These are phyloP conservation scores for Cichlasoma orientale DNA, from an alignment of 2,797 vertebrate genomes.

Conservation along the genomic window DNA sequence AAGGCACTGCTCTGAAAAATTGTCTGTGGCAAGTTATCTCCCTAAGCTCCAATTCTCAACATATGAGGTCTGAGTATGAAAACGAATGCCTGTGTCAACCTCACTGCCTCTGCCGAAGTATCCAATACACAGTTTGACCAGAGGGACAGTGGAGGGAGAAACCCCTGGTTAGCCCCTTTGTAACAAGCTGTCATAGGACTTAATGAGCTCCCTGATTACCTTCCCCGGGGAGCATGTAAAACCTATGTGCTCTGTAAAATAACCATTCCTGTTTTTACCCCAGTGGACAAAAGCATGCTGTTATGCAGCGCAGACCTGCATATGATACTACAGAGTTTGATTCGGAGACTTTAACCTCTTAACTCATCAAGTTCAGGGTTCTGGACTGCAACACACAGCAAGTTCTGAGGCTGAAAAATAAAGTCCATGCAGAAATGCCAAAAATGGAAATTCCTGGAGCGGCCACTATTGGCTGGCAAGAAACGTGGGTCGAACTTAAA, in stretches of 20 bases:
- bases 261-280: conserved; percentile 61
- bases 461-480: background rate
- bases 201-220: conserved; percentile 77
- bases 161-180: conserved; percentile 68
- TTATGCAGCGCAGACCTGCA: conserved; percentile 39
- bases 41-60: conserved; percentile 36
- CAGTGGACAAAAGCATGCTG: conserved; percentile 52
- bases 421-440: background rate
- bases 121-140: conserved; percentile 45
- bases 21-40: conserved; percentile 48
- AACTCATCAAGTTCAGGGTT: conserved; percentile 57
- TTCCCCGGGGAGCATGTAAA: conserved; percentile 67
- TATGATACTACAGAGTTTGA: conserved; percentile 51
- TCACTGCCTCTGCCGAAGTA: conserved; percentile 33
- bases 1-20: conserved; percentile 45
- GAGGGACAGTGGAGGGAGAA: conserved; percentile 53
- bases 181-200: conserved; percentile 67
- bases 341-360: conserved; percentile 51
- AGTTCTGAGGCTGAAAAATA: background rate
- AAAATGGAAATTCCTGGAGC: background rate
- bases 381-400: background rate
- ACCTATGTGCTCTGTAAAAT: conserved; percentile 47
- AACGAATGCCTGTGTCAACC: conserved; percentile 34
- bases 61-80: conserved; percentile 17
- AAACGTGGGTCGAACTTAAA: background rate